Evolutionary conservation across 1,140 invertebrate genomes (phyloP).

Genomic region (Probaryconus sp.): DNA sequence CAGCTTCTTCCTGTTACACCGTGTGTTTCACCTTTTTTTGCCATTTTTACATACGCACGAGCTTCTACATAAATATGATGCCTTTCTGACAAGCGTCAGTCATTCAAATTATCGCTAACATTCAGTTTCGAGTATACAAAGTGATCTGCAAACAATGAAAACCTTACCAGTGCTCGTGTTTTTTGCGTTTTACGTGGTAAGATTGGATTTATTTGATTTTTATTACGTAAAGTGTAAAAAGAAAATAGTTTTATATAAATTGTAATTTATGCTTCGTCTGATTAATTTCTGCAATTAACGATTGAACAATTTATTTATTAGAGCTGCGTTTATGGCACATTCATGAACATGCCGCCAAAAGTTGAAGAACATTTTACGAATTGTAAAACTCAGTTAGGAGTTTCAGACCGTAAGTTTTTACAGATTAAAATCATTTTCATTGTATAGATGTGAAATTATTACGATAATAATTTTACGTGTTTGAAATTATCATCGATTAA

Average conservation of each 20-base stretch:
- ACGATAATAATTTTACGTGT: too few species aligned
- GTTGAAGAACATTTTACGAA: constrained; percentile 5
- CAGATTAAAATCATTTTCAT: neutral
- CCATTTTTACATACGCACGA: constrained; percentile 12
- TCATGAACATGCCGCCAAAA: constrained; percentile 11
- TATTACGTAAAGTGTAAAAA: too few species aligned
- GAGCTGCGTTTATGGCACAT: constrained; percentile 8
- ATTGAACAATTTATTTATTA: neutral
- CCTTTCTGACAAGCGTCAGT: constrained; percentile 19
- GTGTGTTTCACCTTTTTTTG: constrained; percentile 37
- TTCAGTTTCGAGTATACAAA: neutral
- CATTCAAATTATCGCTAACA: neutral
- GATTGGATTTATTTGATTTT: too few species aligned
- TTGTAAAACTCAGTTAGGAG: constrained; percentile 14
- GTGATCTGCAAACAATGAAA: constrained; percentile 8
- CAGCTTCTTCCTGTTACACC: constrained; percentile 17
- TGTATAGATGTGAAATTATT: too few species aligned
- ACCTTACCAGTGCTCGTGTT: too few species aligned
- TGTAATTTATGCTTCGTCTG: too few species aligned
- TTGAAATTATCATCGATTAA: too few species aligned
- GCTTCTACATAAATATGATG: constrained; percentile 35
- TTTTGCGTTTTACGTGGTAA: too few species aligned
- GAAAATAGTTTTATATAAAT: too few species aligned
- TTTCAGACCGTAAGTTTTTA: constrained; percentile 24
- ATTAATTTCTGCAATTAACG: neutral